Evolutionary conservation across 2,888 invertebrate genomes (phyloP).

Genomic region (Gortyna flavago): DNA sequence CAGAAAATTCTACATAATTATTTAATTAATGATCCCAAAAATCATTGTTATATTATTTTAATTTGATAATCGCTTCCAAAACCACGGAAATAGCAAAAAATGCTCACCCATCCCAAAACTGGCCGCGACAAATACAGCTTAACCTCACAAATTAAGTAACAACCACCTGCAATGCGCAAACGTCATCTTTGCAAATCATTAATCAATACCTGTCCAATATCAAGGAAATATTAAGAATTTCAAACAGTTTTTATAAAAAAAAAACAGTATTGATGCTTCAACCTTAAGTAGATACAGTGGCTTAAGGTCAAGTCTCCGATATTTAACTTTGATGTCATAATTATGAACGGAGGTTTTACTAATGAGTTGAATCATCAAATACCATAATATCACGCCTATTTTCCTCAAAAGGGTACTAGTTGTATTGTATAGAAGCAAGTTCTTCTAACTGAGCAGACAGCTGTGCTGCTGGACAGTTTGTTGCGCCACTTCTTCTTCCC

Average conservation of each 20-base stretch:
- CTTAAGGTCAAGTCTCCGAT: constrained; percentile 6
- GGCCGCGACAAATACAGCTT: neutral
- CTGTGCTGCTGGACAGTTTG: no score
- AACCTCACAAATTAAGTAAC: neutral
- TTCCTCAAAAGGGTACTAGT: no score
- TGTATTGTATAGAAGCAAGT: no score
- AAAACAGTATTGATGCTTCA: neutral
- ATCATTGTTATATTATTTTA: neutral
- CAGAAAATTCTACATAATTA: neutral
- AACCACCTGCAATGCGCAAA: neutral
- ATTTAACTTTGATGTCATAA: constrained; percentile 13
- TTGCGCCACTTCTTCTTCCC: no score
- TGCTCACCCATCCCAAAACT: neutral
- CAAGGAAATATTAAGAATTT: constrained; percentile 15
- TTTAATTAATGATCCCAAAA: neutral
- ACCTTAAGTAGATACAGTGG: constrained; percentile 4
- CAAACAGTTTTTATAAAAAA: constrained; percentile 7
- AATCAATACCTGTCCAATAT: constrained; percentile 8
- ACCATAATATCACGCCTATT: neutral
- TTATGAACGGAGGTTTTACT: neutral
- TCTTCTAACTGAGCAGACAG: no score
- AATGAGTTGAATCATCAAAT: constrained; percentile 5
- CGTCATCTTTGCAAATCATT: constrained; percentile 9
- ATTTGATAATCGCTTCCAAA: neutral
- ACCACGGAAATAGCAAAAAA: neutral